Evolutionary conservation across 2,888 invertebrate genomes (phyloP).

Genomic region (Sarcophaga variegata): DNA sequence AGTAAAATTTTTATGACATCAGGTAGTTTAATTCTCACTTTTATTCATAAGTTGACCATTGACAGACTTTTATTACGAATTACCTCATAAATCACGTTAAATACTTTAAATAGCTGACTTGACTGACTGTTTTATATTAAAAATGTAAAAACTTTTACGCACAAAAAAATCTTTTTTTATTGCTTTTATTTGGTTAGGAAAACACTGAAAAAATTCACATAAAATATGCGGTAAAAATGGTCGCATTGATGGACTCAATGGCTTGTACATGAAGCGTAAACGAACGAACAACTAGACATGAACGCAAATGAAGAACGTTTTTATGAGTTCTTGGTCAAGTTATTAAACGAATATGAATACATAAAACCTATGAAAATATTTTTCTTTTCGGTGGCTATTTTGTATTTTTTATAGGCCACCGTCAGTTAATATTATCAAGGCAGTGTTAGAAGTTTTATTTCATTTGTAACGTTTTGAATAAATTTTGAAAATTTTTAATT

Average conservation of each 20-base stretch:
- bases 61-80: conserved; percentile 47
- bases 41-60: conserved; percentile 33
- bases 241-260: conserved; percentile 53
- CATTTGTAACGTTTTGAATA: too few relatives aligned
- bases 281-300: not conserved
- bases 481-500: too few relatives aligned
- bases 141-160: conserved; percentile 3
- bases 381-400: too few relatives aligned
- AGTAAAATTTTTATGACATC: not conserved
- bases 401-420: too few relatives aligned
- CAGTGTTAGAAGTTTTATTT: too few relatives aligned
- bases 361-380: not conserved
- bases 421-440: too few relatives aligned
- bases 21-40: not conserved
- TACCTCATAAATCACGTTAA: conserved; percentile 49
- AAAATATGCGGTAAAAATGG: not conserved
- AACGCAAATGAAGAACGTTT: not conserved
- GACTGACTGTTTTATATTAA: not conserved
- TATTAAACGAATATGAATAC: conserved; percentile 37
- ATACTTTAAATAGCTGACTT: conserved; percentile 41
- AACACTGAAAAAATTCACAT: not conserved
- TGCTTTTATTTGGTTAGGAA: not conserved
- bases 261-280: conserved; percentile 9
- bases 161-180: too few relatives aligned
- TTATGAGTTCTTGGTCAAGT: conserved; percentile 48